Percentiles rank a stretch among this genome's conserved stretches.
Evolutionary conservation across 2,113 vertebrate genomes (phyloP).

Genomic region (Fulmarus glacialis): DNA sequence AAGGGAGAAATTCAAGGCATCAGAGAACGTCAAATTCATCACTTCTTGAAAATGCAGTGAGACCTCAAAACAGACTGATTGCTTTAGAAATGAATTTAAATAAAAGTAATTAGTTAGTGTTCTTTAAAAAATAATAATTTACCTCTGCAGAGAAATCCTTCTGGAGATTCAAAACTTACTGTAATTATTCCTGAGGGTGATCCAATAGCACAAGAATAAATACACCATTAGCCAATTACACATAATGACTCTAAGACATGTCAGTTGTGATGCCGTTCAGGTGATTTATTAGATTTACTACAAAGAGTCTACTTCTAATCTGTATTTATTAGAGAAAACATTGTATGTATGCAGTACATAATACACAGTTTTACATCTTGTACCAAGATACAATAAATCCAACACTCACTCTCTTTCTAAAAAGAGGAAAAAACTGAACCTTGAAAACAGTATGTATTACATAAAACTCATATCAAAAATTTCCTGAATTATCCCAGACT

Average conservation of each 20-base stretch:
- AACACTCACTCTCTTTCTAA: not conserved
- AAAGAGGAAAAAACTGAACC: not conserved
- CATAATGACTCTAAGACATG: conserved; percentile 59
- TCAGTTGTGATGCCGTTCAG: conserved; percentile 25
- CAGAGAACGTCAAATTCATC: conserved; percentile 65
- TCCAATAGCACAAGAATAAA: conserved; percentile 67
- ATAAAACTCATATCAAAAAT: not conserved
- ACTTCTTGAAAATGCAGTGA: conserved; percentile 59
- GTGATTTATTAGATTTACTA: conserved; percentile 65
- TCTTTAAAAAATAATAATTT: conserved; percentile 61
- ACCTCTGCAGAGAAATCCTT: conserved; percentile 50
- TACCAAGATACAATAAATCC: not conserved
- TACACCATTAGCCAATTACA: conserved; percentile 70
- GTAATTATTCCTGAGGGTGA: conserved; percentile 59
- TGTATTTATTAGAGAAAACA: conserved; percentile 21
- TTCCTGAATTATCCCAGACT: not conserved
- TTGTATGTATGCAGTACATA: not conserved
- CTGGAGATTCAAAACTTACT: conserved; percentile 62
- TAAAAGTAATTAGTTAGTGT: conserved; percentile 70
- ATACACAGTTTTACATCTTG: not conserved
- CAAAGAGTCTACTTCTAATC: not conserved
- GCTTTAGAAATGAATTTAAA: conserved; percentile 65
- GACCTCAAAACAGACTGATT: conserved; percentile 50
- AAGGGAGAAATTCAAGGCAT: conserved; percentile 41
- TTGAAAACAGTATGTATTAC: not conserved